phyloP scores from a whole-genome alignment of 2,797 vertebrate genomes.

The Micropoecilia bifurca region DNA sequence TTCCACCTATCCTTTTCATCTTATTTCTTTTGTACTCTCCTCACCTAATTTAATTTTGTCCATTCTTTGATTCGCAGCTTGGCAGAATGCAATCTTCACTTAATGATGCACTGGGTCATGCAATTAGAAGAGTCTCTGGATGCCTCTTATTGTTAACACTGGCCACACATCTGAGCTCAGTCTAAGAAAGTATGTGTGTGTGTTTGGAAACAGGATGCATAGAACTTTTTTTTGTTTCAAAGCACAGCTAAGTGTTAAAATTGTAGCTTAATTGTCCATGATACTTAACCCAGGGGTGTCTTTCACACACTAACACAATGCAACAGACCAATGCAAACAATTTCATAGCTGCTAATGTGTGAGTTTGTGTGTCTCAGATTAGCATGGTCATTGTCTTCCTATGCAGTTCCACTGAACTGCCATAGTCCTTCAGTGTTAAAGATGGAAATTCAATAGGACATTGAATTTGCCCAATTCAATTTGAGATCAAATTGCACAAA shows the following conservation, averaged over 20 bases:
- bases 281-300: conserved; percentile 24
- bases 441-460: no score
- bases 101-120: conserved; percentile 53
- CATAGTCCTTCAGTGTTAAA: background rate
- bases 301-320: conserved; percentile 18
- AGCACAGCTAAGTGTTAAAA: conserved; percentile 16
- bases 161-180: background rate
- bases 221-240: conserved; percentile 8
- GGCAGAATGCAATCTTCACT: conserved; percentile 55
- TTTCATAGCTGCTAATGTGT: background rate
- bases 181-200: background rate
- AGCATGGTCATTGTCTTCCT: background rate
- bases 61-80: conserved; percentile 48
- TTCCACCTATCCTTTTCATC: conserved; percentile 1
- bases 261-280: conserved; percentile 22
- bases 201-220: background rate
- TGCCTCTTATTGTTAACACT: conserved; percentile 38
- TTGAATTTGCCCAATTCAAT: background rate
- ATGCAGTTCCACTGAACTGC: background rate
- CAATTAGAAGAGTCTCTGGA: conserved; percentile 50
- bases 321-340: conserved; percentile 3
- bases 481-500: background rate
- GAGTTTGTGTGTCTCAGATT: background rate
- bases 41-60: conserved; percentile 35
- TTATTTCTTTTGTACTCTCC: background rate